A percentile compares a stretch with the other conserved stretches of the same genome.
Conservation (phyloP, 2,113 vertebrate species). For the Oncorhynchus masou region DNA sequence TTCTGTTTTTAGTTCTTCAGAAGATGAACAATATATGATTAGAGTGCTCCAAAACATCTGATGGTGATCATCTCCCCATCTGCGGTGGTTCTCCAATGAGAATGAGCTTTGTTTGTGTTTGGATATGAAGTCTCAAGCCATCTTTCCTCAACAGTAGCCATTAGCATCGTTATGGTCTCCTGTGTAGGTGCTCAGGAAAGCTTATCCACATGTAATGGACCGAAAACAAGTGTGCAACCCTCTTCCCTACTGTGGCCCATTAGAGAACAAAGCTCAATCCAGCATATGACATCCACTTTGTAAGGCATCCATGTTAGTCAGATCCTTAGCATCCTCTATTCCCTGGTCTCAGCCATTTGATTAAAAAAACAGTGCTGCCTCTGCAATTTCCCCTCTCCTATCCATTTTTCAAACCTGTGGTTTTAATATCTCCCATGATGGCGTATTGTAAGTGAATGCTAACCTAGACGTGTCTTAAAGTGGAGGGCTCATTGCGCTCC, state of each 20-base stretch:
- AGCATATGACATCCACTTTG: conserved; percentile 60
- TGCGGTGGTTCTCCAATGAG: not conserved
- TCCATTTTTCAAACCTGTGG: conserved; percentile 61
- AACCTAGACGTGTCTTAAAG: conserved; percentile 45
- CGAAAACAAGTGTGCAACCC: conserved; percentile 40
- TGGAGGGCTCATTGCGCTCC: conserved; percentile 48
- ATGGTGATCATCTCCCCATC: no score
- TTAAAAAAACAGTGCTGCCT: conserved; percentile 48
- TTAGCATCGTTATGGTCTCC: conserved; percentile 36
- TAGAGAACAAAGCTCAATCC: conserved; percentile 56
- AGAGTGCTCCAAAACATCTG: no score
- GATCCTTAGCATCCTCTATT: conserved; percentile 43
- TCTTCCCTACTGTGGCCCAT: conserved; percentile 49
- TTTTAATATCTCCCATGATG: conserved; percentile 70
- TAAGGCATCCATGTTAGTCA: conserved; percentile 16
- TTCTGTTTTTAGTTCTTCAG: no score
- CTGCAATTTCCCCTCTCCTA: conserved; percentile 18
- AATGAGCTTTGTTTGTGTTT: not conserved
- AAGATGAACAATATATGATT: no score
- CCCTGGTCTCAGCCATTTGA: conserved; percentile 52
- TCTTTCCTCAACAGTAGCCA: not conserved
- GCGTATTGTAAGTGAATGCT: conserved; percentile 42
- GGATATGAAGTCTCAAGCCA: not conserved
- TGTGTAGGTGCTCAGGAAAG: conserved; percentile 34
- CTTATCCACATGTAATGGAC: conserved; percentile 51